These are phyloP conservation scores for Mustela erminea DNA, from an alignment of 2,797 vertebrate genomes.

Conservation along the genomic window DNA sequence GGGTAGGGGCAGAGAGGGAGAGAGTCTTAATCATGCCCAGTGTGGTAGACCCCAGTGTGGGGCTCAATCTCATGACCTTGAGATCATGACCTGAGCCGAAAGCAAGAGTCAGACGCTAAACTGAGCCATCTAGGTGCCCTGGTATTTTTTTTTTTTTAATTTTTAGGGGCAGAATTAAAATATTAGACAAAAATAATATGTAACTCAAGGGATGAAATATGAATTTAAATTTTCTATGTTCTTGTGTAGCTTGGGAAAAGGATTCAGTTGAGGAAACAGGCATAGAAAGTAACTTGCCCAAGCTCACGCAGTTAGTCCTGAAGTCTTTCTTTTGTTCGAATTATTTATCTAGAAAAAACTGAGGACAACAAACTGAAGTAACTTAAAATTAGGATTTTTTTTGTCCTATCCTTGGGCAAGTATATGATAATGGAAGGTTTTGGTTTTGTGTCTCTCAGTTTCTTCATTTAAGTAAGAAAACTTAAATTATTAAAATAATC, in stretches of 20 bases:
- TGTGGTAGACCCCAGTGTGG: background rate
- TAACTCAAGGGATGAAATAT: background rate
- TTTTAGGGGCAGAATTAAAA: constrained; percentile 15
- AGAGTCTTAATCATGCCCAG: background rate
- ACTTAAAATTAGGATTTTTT: background rate
- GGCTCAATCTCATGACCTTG: background rate
- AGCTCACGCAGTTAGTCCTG: background rate
- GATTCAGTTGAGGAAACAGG: background rate
- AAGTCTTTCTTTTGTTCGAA: background rate
- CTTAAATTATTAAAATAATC: constrained; percentile 19
- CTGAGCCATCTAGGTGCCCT: background rate
- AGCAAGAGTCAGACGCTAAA: background rate
- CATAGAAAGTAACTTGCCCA: background rate
- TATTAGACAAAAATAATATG: background rate
- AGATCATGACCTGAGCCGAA: background rate
- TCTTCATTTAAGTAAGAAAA: background rate
- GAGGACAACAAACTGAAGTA: background rate
- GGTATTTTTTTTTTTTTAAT: background rate
- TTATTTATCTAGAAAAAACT: background rate
- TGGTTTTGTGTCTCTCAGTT: background rate
- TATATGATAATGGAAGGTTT: background rate
- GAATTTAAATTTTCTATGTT: background rate
- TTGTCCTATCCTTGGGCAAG: background rate
- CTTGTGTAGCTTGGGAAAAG: background rate
- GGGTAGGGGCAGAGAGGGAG: background rate